phyloP scores from a whole-genome alignment of 2,888 invertebrate genomes.

The Drosophila heteroneura region DNA sequence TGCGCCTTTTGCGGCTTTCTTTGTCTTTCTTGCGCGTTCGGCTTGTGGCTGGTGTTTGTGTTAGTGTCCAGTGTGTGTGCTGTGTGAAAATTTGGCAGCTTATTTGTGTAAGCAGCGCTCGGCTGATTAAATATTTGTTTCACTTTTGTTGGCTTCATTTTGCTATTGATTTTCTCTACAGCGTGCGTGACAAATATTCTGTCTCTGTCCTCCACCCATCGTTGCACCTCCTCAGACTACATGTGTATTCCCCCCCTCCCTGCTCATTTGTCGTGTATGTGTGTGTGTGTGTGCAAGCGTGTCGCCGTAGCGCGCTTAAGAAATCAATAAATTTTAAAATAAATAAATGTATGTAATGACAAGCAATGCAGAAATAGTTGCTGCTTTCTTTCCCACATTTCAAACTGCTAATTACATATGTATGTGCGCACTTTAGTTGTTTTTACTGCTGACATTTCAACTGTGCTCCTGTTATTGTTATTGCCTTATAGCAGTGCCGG shows the following conservation, averaged over 20 bases:
- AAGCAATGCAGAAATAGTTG: conserved; percentile 19
- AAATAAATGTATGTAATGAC: conserved; percentile 36
- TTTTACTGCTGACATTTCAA: neutral
- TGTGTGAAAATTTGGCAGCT: conserved; percentile 27
- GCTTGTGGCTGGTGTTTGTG: neutral
- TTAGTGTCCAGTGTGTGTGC: conserved; percentile 18
- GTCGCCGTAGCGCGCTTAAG: conserved; percentile 42
- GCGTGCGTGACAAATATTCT: conserved; percentile 52
- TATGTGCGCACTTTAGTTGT: conserved; percentile 3
- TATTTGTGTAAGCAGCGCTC: conserved; percentile 14
- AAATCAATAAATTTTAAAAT: conserved; percentile 75
- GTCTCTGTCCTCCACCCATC: neutral
- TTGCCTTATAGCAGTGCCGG: conserved; percentile 13
- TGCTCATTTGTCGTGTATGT: neutral
- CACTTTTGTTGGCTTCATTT: conserved; percentile 42
- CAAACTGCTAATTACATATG: conserved; percentile 10
- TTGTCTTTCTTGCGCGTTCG: conserved; percentile 20
- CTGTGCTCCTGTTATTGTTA: conserved; percentile 1
- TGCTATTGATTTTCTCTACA: conserved; percentile 51
- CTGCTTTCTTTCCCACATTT: neutral
- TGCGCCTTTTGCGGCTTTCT: conserved; percentile 29
- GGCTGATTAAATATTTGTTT: conserved; percentile 27
- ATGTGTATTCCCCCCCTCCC: neutral
- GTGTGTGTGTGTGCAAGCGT: conserved; percentile 15
- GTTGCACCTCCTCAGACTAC: neutral